A percentile compares a stretch with the other conserved stretches of the same genome.
Conservation (phyloP, 2,797 vertebrate genomes). For the Lepilemur septentrionalis region DNA sequence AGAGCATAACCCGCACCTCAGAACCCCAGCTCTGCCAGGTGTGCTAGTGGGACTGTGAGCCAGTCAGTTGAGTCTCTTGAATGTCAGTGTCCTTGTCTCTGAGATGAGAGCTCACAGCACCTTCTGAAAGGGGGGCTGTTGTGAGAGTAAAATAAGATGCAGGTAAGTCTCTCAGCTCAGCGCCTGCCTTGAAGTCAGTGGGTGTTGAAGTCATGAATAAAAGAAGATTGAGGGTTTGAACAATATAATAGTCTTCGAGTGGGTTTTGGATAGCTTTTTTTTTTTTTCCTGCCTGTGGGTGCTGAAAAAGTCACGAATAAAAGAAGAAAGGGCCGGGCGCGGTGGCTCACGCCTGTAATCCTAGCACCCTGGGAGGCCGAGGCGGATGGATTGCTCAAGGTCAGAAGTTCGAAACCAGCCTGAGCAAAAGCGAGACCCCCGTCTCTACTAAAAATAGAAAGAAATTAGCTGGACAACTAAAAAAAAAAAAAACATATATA, state of each 20-base stretch:
- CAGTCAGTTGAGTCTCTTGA: neutral
- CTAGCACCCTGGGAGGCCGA: too few relatives aligned
- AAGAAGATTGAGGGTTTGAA: neutral
- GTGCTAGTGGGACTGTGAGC: neutral
- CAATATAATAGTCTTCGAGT: neutral
- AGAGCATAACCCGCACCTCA: neutral
- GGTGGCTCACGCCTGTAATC: too few relatives aligned
- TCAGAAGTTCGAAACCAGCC: too few relatives aligned
- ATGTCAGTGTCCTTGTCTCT: neutral
- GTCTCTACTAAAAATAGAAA: too few relatives aligned
- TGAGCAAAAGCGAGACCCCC: too few relatives aligned
- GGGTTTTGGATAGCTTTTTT: neutral
- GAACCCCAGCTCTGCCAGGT: neutral
- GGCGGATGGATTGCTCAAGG: too few relatives aligned
- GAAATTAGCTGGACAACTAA: too few relatives aligned
- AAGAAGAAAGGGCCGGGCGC: neutral
- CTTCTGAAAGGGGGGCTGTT: neutral
- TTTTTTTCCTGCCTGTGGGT: neutral
- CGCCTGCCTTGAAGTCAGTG: neutral
- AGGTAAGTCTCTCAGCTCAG: neutral
- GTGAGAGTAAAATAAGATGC: neutral
- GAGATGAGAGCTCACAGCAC: neutral
- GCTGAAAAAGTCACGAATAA: neutral
- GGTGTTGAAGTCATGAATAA: neutral
- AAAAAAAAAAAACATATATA: too few relatives aligned